Evolutionary conservation across 2,113 vertebrate species (phyloP), one percentile per base, ranked within the genome.

Genomic region (Pterocles gutturalis): DNA sequence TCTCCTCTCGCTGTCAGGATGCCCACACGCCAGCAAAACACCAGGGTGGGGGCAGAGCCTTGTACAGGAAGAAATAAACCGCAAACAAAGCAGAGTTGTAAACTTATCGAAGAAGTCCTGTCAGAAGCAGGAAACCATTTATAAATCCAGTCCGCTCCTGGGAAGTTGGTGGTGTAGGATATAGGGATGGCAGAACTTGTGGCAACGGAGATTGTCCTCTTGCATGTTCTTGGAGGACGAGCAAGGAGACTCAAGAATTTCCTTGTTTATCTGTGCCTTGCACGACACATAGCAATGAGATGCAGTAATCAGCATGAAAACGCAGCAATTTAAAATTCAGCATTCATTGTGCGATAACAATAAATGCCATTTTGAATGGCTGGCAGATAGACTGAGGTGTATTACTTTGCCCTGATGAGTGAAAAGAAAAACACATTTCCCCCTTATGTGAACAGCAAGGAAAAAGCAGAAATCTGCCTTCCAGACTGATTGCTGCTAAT

Each of bases 41-140:
- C 16, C n/a, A 49, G 89, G 76, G n/a, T 53, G 76, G 61, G 57
- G 83, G 17, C 76, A 95, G 62, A 80, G 61, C 15, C 65, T 93
- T 36, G 60, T 36, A 61, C 69, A 71, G 92, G 95, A 90, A 92
- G 83, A 95, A 95, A 95, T 91, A 82, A 91, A 29, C 60, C 53
- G 61, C 86, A 89, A 76, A 92, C 72, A 94, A 96, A 96, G 77
- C 45, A 12, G 0, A 83, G 80, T 41, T 64, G 83, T 96, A 94
- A 93, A 87, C 79, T 83, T 71, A 45, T 60, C 53, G 9, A 46
- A 83, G 53, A 57, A 36, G 29, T 4, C 26, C 9, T 82, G 76
- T 72, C 69, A 75, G 43, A 67, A 86, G 34, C 88, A 78, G 93
- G 90, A 96, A 96, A 87, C 1, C 8, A 14, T 83, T 89, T 92